Evolutionary conservation across 2,888 invertebrate genomes (phyloP).

Genomic region (Lasioglossum zephyrum): DNA sequence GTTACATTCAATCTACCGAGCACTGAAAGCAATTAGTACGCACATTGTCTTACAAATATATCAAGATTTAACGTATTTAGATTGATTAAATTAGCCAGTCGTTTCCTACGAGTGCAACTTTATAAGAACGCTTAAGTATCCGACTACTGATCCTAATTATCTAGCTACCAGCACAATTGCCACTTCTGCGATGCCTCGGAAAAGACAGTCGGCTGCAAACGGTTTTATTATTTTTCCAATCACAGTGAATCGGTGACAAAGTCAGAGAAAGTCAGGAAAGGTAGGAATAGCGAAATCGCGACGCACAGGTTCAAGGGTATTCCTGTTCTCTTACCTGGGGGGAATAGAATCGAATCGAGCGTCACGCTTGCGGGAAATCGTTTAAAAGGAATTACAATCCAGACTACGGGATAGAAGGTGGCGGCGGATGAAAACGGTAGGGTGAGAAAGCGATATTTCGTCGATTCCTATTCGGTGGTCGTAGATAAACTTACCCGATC

Average conservation of each 20-base stretch:
- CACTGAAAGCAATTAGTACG: too few species aligned
- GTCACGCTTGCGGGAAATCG: slow-evolving; percentile 78
- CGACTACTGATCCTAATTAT: neutral
- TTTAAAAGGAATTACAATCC: slow-evolving; percentile 80
- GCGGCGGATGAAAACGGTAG: slow-evolving; percentile 42
- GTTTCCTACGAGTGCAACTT: too few species aligned
- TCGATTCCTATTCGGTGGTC: slow-evolving; percentile 79
- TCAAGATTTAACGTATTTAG: too few species aligned
- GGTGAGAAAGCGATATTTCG: slow-evolving; percentile 77
- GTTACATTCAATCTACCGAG: too few species aligned
- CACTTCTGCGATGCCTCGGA: neutral
- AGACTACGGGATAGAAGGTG: slow-evolving; percentile 55
- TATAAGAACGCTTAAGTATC: too few species aligned
- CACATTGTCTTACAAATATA: too few species aligned
- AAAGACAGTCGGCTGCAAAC: neutral
- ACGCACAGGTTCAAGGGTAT: slow-evolving; percentile 59
- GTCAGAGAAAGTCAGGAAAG: neutral
- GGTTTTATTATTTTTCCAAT: neutral
- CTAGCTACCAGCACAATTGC: neutral
- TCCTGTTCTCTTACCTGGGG: slow-evolving; percentile 58
- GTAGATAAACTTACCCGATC: slow-evolving; percentile 78
- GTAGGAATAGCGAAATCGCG: slow-evolving; percentile 31
- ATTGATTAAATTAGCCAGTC: too few species aligned
- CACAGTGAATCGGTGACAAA: neutral
- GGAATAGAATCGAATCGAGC: slow-evolving; percentile 77